Percentiles rank a stretch among this genome's conserved stretches.
These are phyloP conservation scores for Stigmatopora argus DNA, from an alignment of 2,113 vertebrate species.

Conservation along the genomic window DNA sequence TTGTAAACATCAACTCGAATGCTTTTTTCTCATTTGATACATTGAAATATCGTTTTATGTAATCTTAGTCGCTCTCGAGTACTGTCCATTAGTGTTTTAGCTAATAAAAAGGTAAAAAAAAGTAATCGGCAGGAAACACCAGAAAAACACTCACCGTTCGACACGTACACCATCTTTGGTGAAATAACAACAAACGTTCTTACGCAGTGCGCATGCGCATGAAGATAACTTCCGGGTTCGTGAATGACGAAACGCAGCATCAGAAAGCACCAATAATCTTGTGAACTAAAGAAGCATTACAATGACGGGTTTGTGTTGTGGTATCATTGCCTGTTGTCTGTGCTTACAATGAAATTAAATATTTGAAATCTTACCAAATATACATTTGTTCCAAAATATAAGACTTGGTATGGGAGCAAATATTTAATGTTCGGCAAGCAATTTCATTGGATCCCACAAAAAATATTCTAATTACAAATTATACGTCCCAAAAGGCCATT, in stretches of 20 bases:
- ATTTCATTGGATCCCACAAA: too few relatives aligned
- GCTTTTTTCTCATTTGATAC: not conserved
- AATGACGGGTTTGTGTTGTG: not conserved
- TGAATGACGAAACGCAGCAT: not conserved
- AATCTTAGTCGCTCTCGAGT: not conserved
- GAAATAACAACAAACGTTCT: not conserved
- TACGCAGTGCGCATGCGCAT: constrained; percentile 56
- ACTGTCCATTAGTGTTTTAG: not conserved
- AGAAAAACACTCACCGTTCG: constrained; percentile 78
- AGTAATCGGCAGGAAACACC: not conserved
- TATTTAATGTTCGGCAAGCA: too few relatives aligned
- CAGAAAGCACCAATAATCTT: not conserved
- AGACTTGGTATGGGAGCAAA: not conserved
- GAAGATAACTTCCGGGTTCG: constrained; percentile 39
- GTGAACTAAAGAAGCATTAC: not conserved
- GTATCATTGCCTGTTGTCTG: not conserved
- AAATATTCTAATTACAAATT: too few relatives aligned
- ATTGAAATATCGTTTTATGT: not conserved
- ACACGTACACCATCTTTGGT: constrained; percentile 84
- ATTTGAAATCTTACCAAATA: too few relatives aligned
- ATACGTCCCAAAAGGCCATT: too few relatives aligned
- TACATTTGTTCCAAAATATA: too few relatives aligned
- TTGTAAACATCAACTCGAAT: not conserved
- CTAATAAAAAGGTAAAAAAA: not conserved
- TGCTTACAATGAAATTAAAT: too few relatives aligned